phyloP scores from a whole-genome alignment of 2,888 invertebrate genomes.

The Prosopocoilus inquinatus region DNA sequence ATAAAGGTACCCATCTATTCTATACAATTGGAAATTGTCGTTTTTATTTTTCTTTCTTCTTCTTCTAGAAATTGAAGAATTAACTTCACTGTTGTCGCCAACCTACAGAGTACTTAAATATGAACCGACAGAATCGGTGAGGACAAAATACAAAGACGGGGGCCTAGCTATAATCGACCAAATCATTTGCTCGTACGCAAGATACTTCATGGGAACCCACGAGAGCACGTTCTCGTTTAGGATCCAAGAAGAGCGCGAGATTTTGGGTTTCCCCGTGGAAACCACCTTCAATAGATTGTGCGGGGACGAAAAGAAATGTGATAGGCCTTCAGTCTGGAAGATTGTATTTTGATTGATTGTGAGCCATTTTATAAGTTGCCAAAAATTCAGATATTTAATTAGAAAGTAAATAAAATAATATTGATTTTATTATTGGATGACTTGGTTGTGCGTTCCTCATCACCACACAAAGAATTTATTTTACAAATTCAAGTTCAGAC shows the following conservation, averaged over 20 bases:
- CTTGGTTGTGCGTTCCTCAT: no score
- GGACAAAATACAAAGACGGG: slow-evolving; percentile 69
- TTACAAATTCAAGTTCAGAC: no score
- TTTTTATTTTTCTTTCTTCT: slow-evolving; percentile 7
- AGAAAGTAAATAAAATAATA: no score
- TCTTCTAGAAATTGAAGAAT: slow-evolving; percentile 52
- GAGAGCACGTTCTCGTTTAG: slow-evolving; percentile 96
- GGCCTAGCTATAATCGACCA: slow-evolving; percentile 93
- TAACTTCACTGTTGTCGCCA: slow-evolving; percentile 51
- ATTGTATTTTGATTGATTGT: slow-evolving; percentile 53
- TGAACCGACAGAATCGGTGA: slow-evolving; percentile 52
- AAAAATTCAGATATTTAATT: no score
- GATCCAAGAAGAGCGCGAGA: slow-evolving; percentile 97
- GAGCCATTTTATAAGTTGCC: no score
- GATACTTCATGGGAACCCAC: slow-evolving; percentile 85
- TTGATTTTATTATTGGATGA: no score
- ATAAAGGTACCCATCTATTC: slow-evolving; percentile 48
- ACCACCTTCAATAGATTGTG: slow-evolving; percentile 90
- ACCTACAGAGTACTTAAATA: slow-evolving; percentile 45
- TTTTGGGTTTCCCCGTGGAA: slow-evolving; percentile 77
- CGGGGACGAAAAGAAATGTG: slow-evolving; percentile 63
- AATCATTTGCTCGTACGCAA: slow-evolving; percentile 87
- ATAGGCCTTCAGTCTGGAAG: slow-evolving; percentile 75
- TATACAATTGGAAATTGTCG: slow-evolving; percentile 18
- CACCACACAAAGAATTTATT: no score